Conservation (phyloP, 37 sponge, comb jelly and placozoan genomes). For the Halichondria panicea region DNA sequence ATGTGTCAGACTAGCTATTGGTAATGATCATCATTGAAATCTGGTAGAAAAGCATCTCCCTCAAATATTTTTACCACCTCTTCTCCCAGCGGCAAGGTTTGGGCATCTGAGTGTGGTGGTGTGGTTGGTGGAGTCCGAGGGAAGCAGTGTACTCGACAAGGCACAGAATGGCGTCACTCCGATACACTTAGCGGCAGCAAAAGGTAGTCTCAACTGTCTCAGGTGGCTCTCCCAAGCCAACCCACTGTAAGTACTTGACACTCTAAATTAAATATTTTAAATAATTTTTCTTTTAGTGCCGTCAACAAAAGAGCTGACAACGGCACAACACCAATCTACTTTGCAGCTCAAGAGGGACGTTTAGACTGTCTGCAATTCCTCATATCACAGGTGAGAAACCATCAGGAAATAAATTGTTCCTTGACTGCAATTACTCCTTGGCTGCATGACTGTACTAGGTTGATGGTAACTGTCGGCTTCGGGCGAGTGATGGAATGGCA, state of each 20-base stretch:
- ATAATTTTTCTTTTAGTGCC: slow-evolving; percentile 11
- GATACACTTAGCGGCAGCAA: slow-evolving; percentile 76
- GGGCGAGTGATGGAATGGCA: slow-evolving; percentile 80
- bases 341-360: slow-evolving; percentile 75
- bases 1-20: background rate
- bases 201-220: slow-evolving; percentile 64
- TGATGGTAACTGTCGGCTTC: slow-evolving; percentile 39
- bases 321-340: slow-evolving; percentile 71
- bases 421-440: background rate
- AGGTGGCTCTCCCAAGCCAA: slow-evolving; percentile 49
- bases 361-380: slow-evolving; percentile 58
- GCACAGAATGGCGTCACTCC: slow-evolving; percentile 79
- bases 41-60: background rate
- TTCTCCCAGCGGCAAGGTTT: slow-evolving; percentile 43
- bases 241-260: slow-evolving; percentile 24
- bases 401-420: background rate
- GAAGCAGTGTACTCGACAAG: slow-evolving; percentile 33
- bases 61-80: background rate
- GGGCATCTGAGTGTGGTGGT: slow-evolving; percentile 46
- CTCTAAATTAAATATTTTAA: background rate
- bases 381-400: slow-evolving; percentile 43
- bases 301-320: slow-evolving; percentile 68
- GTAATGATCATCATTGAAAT: background rate
- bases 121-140: slow-evolving; percentile 55
- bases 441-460: slow-evolving; percentile 16